Evolutionary conservation across 2,888 invertebrate genomes (phyloP), one percentile per base, ranked within the genome.

Genomic region (Sarcophaga carnaria): DNA sequence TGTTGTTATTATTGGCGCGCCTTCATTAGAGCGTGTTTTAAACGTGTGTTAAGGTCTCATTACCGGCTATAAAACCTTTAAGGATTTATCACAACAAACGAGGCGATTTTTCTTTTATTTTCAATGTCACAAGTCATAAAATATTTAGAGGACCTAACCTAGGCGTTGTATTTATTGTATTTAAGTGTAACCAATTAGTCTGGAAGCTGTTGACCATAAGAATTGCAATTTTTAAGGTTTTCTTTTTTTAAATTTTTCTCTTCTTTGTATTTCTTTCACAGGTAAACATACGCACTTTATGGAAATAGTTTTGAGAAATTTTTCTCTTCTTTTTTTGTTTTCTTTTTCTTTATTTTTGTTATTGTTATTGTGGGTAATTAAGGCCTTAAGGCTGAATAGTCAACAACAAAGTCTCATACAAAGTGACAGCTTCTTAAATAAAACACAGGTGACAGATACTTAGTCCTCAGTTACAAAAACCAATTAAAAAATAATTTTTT

Each of bases 1-100:
- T 22, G 54, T 37, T 72, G 66, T 54, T 54, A 0, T 54, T 54
- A 79, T 22, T 66, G 83, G 62, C 86, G 89, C 89, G 87, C 85
- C 89, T 82, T 89, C 88, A 89, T 89, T 89, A 89, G 83, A 70
- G 69, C 27, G 22, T 1, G 12, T 20, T 37, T n/a, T 27, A 27
- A 60, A 27, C 17, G n/a, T 74, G 47, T 22, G 22, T 4, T 75
- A 17, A 14, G 54, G 4, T 54, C 54, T 54, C 54, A 54, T 54
- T 54, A 54, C 54, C 14, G 37, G 27, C 22, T 11, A 27, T n/a
- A 27, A 37, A 63, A 54, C 45, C 64, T 54, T 71, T 63, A 45
- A 72, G 83, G 67, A 69, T 84, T 12, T 63, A 37, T 37, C 37
- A 37, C 37, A 37, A 37, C 37, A 37, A 37, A 37, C 37, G 8